phyloP scores from a whole-genome alignment of 2,888 invertebrate species.

The Idaea straminata region DNA sequence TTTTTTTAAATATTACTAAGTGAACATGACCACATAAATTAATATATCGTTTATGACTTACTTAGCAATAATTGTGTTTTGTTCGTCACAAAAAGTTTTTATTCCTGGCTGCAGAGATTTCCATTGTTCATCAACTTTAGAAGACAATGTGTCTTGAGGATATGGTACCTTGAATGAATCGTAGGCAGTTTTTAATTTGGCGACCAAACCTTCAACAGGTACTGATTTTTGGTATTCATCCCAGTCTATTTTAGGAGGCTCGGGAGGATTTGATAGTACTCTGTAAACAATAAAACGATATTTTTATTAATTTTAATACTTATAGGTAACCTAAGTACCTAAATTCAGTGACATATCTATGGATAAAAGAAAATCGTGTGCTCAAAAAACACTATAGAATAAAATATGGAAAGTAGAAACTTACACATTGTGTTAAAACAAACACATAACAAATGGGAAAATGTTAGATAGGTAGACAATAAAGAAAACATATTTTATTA shows the following conservation, averaged over 20 bases:
- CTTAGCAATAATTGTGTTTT: conserved; percentile 48
- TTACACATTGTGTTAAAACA: no score
- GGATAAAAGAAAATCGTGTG: no score
- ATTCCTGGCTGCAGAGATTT: conserved; percentile 46
- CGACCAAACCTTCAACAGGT: conserved; percentile 53
- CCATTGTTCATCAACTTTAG: conserved; percentile 62
- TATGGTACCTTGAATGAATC: conserved; percentile 51
- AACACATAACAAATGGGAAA: no score
- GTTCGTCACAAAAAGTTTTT: conserved; percentile 44
- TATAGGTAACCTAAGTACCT: no score
- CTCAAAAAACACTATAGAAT: no score
- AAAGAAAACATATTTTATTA: neutral
- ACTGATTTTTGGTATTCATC: conserved; percentile 53
- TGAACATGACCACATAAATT: neutral
- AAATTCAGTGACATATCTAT: no score
- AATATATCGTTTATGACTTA: conserved; percentile 28
- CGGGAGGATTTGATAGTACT: conserved; percentile 50
- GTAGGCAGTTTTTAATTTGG: conserved; percentile 54
- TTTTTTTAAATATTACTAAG: neutral
- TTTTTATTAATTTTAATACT: neutral
- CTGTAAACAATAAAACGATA: conserved; percentile 33
- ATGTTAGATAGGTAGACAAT: no score
- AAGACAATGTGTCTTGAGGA: conserved; percentile 50
- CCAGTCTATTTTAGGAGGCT: conserved; percentile 66
- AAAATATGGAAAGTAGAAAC: no score